A percentile compares a stretch with the other conserved stretches of the same genome.
Evolutionary conservation across 2,797 vertebrate species (phyloP).

Genomic region (Jordanella pulchra): DNA sequence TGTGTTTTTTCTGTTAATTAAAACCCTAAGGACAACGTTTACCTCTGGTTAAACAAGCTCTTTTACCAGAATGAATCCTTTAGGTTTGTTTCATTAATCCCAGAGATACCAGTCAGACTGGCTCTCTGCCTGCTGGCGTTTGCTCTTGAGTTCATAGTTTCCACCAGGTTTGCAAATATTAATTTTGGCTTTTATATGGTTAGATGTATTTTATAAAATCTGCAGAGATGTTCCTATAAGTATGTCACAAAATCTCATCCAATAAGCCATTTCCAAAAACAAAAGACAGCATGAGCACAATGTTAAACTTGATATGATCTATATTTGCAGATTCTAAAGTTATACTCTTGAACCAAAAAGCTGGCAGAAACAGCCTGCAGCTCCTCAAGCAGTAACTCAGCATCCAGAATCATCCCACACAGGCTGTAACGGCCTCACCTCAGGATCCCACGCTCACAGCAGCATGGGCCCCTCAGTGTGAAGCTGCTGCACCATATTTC

Average conservation of each 20-base stretch:
- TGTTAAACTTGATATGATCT: neutral
- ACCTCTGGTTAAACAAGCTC: neutral
- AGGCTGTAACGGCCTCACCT: constrained; percentile 46
- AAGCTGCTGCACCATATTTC: constrained; percentile 4
- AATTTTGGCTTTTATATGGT: constrained; percentile 2
- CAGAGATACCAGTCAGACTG: neutral
- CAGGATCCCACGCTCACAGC: constrained; percentile 55
- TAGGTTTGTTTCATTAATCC: neutral
- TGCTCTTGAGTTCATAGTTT: constrained; percentile 4
- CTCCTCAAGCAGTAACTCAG: constrained; percentile 19
- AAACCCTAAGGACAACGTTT: neutral
- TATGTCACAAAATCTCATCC: neutral
- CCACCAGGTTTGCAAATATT: neutral
- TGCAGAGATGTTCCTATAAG: neutral
- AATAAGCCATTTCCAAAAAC: neutral
- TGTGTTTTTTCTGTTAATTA: neutral
- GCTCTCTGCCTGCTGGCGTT: neutral
- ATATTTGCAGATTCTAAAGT: neutral
- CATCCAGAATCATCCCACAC: constrained; percentile 62
- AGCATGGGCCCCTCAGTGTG: constrained; percentile 12
- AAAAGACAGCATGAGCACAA: neutral
- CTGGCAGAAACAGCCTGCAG: constrained; percentile 9
- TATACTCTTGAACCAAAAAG: neutral
- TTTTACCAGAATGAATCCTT: neutral
- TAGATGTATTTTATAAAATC: too few relatives aligned